Percentiles rank a stretch among this genome's conserved stretches.
Conservation (phyloP, 2,113 vertebrate genomes). For the Trichomycterus rosablanca region DNA sequence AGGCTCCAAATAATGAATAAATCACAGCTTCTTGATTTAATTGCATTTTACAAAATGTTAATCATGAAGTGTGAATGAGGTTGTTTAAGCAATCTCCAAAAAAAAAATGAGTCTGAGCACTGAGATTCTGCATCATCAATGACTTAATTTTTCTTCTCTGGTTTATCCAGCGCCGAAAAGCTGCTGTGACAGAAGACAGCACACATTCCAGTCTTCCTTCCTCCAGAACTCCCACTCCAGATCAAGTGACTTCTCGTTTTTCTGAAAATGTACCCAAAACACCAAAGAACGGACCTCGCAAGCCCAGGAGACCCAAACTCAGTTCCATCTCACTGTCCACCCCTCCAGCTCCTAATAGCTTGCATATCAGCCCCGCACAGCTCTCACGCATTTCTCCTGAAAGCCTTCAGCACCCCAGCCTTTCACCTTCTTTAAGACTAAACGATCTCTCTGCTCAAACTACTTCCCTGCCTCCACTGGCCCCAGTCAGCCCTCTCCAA, state of each 20-base stretch:
- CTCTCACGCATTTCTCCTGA: too few species aligned
- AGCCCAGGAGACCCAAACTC: neutral
- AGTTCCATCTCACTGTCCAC: neutral
- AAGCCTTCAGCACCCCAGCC: neutral
- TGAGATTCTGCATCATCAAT: too few species aligned
- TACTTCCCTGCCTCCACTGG: slow-evolving; percentile 23
- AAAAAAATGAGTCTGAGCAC: too few species aligned
- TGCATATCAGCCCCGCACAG: slow-evolving; percentile 31
- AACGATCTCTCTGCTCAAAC: slow-evolving; percentile 26
- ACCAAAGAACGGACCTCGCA: neutral
- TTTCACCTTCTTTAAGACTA: slow-evolving; percentile 21
- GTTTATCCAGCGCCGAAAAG: slow-evolving; percentile 1
- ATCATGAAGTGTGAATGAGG: too few species aligned
- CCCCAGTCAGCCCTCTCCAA: slow-evolving; percentile 33
- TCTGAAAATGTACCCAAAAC: neutral
- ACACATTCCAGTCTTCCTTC: slow-evolving; percentile 1
- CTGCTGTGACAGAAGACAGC: neutral
- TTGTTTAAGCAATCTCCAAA: too few species aligned
- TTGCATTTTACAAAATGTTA: too few species aligned
- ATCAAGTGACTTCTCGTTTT: neutral
- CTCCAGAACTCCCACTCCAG: neutral
- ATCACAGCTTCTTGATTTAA: too few species aligned
- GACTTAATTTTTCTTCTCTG: neutral
- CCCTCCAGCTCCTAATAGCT: slow-evolving; percentile 6
- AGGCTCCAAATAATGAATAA: too few species aligned